Evolutionary conservation across 2,113 vertebrate species (phyloP).

Genomic region (Hydrochoerus hydrochaeris): DNA sequence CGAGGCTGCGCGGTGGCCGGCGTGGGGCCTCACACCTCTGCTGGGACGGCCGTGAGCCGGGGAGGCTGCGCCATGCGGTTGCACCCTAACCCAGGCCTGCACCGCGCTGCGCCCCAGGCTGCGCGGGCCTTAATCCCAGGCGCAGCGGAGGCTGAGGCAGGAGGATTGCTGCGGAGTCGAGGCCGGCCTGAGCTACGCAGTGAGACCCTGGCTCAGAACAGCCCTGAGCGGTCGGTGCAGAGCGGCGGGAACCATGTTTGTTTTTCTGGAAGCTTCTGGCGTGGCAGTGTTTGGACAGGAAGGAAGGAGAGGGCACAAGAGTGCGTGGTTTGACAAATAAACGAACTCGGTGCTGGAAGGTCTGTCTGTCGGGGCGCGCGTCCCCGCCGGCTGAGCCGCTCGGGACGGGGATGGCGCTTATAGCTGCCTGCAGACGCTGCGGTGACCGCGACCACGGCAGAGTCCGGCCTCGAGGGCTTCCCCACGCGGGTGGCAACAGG

Average conservation of each 20-base stretch:
- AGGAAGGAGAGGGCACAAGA: neutral
- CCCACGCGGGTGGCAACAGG: neutral
- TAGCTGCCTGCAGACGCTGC: too few relatives aligned
- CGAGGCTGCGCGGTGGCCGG: neutral
- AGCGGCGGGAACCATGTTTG: neutral
- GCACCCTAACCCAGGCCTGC: slow-evolving; percentile 12
- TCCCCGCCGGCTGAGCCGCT: too few relatives aligned
- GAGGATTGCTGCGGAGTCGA: neutral
- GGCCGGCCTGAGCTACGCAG: neutral
- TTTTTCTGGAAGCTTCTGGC: neutral
- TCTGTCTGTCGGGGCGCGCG: neutral
- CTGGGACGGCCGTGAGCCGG: neutral
- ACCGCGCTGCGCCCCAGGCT: slow-evolving; percentile 15
- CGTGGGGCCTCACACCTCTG: neutral
- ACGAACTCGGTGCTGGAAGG: neutral
- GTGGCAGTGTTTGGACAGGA: neutral
- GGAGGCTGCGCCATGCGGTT: neutral
- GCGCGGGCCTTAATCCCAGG: too few relatives aligned
- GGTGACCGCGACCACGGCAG: neutral
- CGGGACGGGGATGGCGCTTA: too few relatives aligned
- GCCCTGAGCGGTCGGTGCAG: neutral
- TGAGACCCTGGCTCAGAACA: neutral
- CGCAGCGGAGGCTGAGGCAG: neutral
- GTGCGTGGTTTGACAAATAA: neutral
- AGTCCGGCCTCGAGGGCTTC: slow-evolving; percentile 8